Conservation (phyloP, 2,888 invertebrate genomes). For the Acleris cristana region DNA sequence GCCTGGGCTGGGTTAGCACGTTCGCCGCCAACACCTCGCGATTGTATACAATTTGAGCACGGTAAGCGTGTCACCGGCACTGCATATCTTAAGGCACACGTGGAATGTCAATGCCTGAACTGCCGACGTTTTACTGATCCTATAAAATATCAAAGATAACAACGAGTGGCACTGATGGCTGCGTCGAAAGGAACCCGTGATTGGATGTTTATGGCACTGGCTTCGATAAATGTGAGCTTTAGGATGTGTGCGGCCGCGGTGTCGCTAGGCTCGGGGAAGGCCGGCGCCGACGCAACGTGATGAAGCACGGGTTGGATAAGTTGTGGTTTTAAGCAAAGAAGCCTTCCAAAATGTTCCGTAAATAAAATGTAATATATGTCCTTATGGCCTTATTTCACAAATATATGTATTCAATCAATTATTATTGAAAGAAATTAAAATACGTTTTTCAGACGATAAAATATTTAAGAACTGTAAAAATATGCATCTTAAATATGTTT, state of each 20-base stretch:
- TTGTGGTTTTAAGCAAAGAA: no score
- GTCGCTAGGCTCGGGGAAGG: background rate
- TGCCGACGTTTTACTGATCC: constrained; percentile 81
- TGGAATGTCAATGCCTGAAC: constrained; percentile 79
- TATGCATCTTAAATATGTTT: no score
- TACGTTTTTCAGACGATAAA: no score
- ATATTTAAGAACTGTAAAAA: no score
- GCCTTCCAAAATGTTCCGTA: no score
- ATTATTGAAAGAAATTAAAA: no score
- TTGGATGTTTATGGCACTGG: constrained; percentile 78
- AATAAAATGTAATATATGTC: no score
- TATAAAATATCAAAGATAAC: constrained; percentile 84
- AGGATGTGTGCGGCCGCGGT: constrained; percentile 50
- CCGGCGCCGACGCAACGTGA: background rate
- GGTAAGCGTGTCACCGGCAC: background rate
- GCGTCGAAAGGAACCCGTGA: constrained; percentile 70
- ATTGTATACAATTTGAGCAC: no score
- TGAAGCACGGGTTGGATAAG: background rate
- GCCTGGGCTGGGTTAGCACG: background rate
- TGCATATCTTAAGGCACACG: constrained; percentile 34
- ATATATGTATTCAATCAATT: background rate
- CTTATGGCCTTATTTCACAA: background rate
- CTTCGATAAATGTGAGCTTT: constrained; percentile 73
- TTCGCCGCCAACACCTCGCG: no score
- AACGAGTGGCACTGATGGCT: constrained; percentile 72